Base-by-base conservation (phyloP, 2,113 vertebrate genomes). In the Uria aalge region DNA sequence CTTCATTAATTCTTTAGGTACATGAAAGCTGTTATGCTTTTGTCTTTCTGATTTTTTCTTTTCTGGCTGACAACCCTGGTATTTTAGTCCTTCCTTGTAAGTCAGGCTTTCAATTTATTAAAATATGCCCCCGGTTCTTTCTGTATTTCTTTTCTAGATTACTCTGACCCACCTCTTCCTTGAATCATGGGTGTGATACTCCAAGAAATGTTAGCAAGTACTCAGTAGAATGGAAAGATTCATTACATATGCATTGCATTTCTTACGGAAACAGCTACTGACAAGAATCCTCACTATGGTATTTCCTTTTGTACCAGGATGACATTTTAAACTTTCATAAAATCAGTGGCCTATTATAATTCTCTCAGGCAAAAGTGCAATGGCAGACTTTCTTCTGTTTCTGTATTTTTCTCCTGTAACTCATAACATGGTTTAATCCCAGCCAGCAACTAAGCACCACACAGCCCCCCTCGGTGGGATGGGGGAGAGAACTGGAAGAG, bases 391-490 rank as follows among this genome's bases (percentile, higher is more conserved):
- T 50, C 13, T 81, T 38, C 29, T 29, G 21, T 68, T 43, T 50
- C 23, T 45, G 2, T 23, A 38, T 57, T 71, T 84, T 88, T 72
- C 29, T 79, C n/a, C 64, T 64, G 55, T 41, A 57, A 52, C 30
- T 68, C 30, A 20, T 53, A 29, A 10, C 8, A 6, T 47, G 11
- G 12, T 63, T 81, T 74, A 64, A 64, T 8, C 11, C 14, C 41
- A 66, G 59, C 2, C 18, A 12, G 27, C 27, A 47, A 8, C 11
- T 38, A 26, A 85, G 21, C 5, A 15, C 2, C 14, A 47, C 8
- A 5, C 34, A 74, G 59, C 34, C 11, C 14, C 12, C 4, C 2
- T 3, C 6, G 2, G 22, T 6, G 3, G 48, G 16, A 47, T 21
- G 11, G 41, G 5, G 29, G 4, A 74, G 41, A 47, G 40, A 64